Evolutionary conservation across 2,797 vertebrate species (phyloP).

Genomic region (Pangasius larnaudii): DNA sequence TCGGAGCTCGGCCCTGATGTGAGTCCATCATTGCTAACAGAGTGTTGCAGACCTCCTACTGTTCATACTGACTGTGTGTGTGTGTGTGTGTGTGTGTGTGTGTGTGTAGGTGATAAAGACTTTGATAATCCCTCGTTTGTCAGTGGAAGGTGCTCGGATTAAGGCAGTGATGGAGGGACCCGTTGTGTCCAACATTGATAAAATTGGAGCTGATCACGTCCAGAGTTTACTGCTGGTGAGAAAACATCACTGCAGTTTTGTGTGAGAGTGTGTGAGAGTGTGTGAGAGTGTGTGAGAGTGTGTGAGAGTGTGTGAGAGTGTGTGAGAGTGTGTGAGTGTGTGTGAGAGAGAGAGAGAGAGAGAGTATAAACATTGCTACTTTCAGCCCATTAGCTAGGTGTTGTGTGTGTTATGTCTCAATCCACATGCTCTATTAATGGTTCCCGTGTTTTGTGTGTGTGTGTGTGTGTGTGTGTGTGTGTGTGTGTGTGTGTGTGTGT

Average conservation of each 20-base stretch:
- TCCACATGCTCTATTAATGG: neutral
- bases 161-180: slow-evolving; percentile 86
- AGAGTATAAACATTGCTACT: neutral
- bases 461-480: slow-evolving; percentile 5
- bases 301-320: no score
- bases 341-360: neutral
- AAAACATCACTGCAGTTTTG: neutral
- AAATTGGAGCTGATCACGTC: slow-evolving; percentile 93
- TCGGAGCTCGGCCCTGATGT: slow-evolving; percentile 90
- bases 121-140: neutral
- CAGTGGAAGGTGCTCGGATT: slow-evolving; percentile 87
- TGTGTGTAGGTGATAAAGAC: no score
- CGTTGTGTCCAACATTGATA: slow-evolving; percentile 90
- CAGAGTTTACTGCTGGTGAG: slow-evolving; percentile 90
- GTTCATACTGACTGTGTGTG: neutral
- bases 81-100: no score
- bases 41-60: neutral
- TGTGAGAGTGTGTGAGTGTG: no score
- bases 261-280: neutral
- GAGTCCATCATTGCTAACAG: slow-evolving; percentile 61
- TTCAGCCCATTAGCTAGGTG: neutral
- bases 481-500: neutral
- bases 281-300: neutral
- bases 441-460: no score
- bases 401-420: neutral